Conservation (phyloP, 2,888 invertebrate species). For the Tinea pellionella region DNA sequence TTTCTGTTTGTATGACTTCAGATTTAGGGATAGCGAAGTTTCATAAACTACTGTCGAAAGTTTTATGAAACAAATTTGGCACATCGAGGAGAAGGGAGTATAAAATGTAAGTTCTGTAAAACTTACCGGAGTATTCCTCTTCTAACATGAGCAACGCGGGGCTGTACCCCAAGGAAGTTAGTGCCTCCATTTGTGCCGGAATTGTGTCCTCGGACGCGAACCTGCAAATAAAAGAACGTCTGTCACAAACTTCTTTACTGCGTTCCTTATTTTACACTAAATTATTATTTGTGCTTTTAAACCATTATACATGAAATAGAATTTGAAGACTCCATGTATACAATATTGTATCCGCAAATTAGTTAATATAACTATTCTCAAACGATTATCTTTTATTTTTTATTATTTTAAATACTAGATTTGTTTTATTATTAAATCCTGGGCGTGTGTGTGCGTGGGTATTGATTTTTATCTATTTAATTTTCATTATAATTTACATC, state of each 20-base stretch:
- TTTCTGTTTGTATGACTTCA: slow-evolving; percentile 3
- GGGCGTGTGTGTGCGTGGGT: too few relatives aligned
- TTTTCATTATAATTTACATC: too few relatives aligned
- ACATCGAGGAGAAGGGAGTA: slow-evolving; percentile 13
- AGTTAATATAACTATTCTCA: too few relatives aligned
- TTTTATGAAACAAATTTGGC: slow-evolving; percentile 13
- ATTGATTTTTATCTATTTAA: too few relatives aligned
- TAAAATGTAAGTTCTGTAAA: slow-evolving; percentile 15
- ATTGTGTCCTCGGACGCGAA: slow-evolving; percentile 17
- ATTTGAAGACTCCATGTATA: too few relatives aligned
- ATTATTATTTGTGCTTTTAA: background rate
- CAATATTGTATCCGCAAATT: too few relatives aligned
- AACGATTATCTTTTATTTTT: too few relatives aligned
- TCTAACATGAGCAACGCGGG: slow-evolving; percentile 31
- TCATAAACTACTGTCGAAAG: slow-evolving; percentile 4
- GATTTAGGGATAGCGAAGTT: slow-evolving; percentile 5
- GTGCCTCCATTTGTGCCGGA: slow-evolving; percentile 30
- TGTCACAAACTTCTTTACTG: slow-evolving; percentile 17
- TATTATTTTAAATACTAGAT: too few relatives aligned
- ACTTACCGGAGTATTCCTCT: slow-evolving; percentile 35
- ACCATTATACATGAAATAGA: background rate
- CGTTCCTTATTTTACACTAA: slow-evolving; percentile 13
- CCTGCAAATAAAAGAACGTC: slow-evolving; percentile 22
- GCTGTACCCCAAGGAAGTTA: slow-evolving; percentile 26
- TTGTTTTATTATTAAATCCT: too few relatives aligned